Base-by-base conservation (phyloP, 2,888 invertebrate species). In the Eucriotettix oculatus region DNA sequence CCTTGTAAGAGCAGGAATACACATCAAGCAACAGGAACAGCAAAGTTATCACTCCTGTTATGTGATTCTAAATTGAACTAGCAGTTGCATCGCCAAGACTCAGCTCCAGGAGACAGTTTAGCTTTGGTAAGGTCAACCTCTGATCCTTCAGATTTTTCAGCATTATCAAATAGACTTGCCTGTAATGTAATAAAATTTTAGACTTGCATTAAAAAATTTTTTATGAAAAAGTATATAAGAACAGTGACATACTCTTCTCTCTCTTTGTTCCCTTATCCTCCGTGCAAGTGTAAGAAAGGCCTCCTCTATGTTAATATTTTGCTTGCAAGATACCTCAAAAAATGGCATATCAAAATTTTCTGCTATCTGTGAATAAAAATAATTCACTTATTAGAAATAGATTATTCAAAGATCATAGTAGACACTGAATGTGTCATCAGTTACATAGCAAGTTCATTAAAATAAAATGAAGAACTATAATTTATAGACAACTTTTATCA, bases 311-410 rank as follows among this genome's bases (percentile, higher is more conserved):
- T 90, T 90, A 62, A 90, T 83, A 71, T 90, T 85, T 67, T 84
- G 86, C 74, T 90, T 90, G 74, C 90, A 90, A 12, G 90, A 90
- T 14, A 90, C 89, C 75, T 90, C 90, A 71, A 87, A 89, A 72
- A 90, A 90, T 43, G 90, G 89, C 82, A 90, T 86, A 67, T 90
- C 89, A 69, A 90, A 90, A 71, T 86, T 86, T 69, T 90, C 89
- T 0, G 90, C 90, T 74, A 90, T 86, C 86, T 88, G 74, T 56
- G 52, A 40, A 29, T 29, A 7, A 29, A 29, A 29, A 29, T 5
- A 2, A 29, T 5, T 7, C 29, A 29, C 29, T 29, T 29, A 29
- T 29, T 29, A 29, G 7, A 29, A 29, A 29, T 29, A 29, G 3
- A 29, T 29, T 29, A 29, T 29, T 29, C 29, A 29, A 29, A 29